phyloP scores from a whole-genome alignment of 1,140 invertebrate genomes.

The Babylonia areolata region DNA sequence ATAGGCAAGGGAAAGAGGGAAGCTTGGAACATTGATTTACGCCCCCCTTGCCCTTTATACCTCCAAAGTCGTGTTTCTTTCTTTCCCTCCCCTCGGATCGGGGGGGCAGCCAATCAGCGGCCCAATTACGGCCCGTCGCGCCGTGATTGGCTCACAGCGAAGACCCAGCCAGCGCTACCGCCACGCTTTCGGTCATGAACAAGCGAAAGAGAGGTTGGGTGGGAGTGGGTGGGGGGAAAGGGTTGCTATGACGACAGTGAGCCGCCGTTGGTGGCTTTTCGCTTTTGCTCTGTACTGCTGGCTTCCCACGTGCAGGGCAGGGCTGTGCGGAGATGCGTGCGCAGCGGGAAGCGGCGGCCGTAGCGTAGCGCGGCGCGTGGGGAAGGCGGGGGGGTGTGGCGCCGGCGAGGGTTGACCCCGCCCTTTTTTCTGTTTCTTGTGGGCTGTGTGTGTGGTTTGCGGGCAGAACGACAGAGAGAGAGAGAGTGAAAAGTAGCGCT shows the following conservation, averaged over 20 bases:
- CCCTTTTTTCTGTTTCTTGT: too few species aligned
- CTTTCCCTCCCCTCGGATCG: background rate
- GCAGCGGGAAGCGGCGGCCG: too few species aligned
- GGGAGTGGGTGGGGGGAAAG: slow-evolving; percentile 23
- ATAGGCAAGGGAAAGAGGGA: slow-evolving; percentile 43
- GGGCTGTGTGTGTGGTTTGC: too few species aligned
- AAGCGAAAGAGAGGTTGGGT: slow-evolving; percentile 3
- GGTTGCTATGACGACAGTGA: slow-evolving; percentile 36
- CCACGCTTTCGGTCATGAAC: background rate
- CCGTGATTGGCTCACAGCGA: slow-evolving; percentile 35
- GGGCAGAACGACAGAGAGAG: background rate
- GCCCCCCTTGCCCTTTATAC: slow-evolving; percentile 39
- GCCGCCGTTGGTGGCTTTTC: background rate
- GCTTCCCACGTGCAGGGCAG: too few species aligned
- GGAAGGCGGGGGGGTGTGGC: too few species aligned
- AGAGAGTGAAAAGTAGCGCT: background rate
- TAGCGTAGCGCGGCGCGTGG: too few species aligned
- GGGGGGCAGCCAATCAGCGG: slow-evolving; percentile 40
- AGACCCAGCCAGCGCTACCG: background rate
- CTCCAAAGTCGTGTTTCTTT: slow-evolving; percentile 27
- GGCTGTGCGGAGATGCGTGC: too few species aligned
- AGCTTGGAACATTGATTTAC: slow-evolving; percentile 47
- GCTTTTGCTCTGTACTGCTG: slow-evolving; percentile 4
- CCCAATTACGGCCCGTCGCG: slow-evolving; percentile 24
- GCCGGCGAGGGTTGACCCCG: too few species aligned